Evolutionary conservation across 23 tunicate genomes (phyloP), one percentile per base, ranked within the genome.

Genomic region (Styela plicata): DNA sequence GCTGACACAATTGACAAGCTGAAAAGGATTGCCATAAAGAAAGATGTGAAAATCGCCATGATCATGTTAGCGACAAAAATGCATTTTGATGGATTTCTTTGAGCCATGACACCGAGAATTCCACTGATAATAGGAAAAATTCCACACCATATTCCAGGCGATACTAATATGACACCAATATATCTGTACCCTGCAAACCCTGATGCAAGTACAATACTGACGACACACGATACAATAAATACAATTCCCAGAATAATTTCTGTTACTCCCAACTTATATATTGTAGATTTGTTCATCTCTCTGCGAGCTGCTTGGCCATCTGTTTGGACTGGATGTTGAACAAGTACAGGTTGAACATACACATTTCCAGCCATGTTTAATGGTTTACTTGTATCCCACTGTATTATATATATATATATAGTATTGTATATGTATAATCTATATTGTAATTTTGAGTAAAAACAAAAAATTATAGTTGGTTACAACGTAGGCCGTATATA

Each of bases 91-190:
- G 77, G 77, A 27, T 71, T 71, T 32, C 5, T 30, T 17, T 29
- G 32, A 5, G 37, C 3, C 32, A 33, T 18, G 23, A 30, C 77
- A 28, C 77, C 77, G 24, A 71, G 77, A 71, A 71, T 71, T 71
- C 77, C 77, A 21, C 36, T 71, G 24, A 71, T 32, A 7, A 71
- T n/a, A 30, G 34, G 24, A 34, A 71, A 71, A 17, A 30, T 30
- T 3, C 77, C 77, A 30, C 36, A 33, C 77, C 77, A 71, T 19
- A 71, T 30, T 71, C 77, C 77, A 28, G 32, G 36, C 5, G 77
- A 71, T 3, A 32, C 37, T 18, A 28, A 71, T 18, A 34, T 71
- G 3, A 71, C 36, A 34, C 13, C 77, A 36, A 13, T 44, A 44
- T 44, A 44, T 44, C 57, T 44, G 7, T 13, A 7, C 7, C 57